Conservation (phyloP, 1,140 invertebrate species). For the Epicauta chinensis region DNA sequence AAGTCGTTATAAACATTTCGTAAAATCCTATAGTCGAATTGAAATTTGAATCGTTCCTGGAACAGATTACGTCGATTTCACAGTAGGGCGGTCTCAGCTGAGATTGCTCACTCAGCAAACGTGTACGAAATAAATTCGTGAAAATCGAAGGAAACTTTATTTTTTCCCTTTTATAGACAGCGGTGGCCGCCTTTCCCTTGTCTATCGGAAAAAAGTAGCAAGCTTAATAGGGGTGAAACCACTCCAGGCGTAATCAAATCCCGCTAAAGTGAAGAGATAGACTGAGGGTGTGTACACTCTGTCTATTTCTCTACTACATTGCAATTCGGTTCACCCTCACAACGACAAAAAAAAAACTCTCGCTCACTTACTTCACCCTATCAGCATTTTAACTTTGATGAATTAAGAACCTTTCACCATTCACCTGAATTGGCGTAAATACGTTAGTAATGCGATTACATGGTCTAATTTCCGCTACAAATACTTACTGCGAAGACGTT, state of each 20-base stretch:
- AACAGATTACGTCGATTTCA: not conserved
- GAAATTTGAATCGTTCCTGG: no score
- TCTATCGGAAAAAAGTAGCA: slow-evolving; percentile 39
- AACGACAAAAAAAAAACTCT: no score
- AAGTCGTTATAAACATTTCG: no score
- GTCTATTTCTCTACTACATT: slow-evolving; percentile 19
- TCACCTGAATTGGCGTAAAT: no score
- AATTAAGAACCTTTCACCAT: no score
- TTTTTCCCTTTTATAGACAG: slow-evolving; percentile 33
- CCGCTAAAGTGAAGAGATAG: slow-evolving; percentile 21
- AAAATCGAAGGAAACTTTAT: slow-evolving; percentile 24
- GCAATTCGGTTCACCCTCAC: no score
- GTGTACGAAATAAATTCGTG: slow-evolving; percentile 29
- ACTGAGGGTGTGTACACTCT: slow-evolving; percentile 10
- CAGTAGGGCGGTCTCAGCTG: slow-evolving; percentile 21
- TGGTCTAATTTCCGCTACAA: no score
- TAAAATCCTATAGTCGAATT: no score
- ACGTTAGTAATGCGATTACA: no score
- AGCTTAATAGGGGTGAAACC: slow-evolving; percentile 45
- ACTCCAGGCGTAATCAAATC: slow-evolving; percentile 44
- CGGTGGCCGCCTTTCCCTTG: slow-evolving; percentile 39
- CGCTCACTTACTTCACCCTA: no score
- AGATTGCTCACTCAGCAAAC: slow-evolving; percentile 30
- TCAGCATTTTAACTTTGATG: no score
- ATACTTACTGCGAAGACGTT: no score